These are phyloP conservation scores for Hydroisotoma schaefferi DNA, from an alignment of 2,888 invertebrate species.

Conservation along the genomic window DNA sequence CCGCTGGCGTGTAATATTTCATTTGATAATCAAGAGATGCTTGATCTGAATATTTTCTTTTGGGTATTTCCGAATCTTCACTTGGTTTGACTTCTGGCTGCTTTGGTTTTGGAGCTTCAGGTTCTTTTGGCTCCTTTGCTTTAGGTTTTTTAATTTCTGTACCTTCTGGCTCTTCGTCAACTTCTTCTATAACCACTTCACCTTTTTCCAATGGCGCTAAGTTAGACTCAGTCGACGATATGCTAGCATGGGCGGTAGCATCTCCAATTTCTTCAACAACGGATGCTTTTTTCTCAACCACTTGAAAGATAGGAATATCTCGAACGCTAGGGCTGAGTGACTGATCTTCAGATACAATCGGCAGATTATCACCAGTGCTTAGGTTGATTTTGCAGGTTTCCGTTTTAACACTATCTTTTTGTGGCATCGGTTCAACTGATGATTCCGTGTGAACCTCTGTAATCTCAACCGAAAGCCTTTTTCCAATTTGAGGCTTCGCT, in stretches of 20 bases:
- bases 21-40: background rate
- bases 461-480: conserved; percentile 1
- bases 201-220: conserved; percentile 2
- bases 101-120: no score
- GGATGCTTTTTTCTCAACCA: background rate
- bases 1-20: conserved; percentile 27
- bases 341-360: background rate
- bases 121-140: no score
- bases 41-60: conserved; percentile 1
- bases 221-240: background rate
- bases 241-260: background rate
- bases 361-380: background rate
- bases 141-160: no score
- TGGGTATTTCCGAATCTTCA: background rate
- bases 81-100: background rate
- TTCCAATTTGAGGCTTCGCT: background rate
- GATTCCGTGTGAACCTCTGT: background rate
- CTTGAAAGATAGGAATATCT: conserved; percentile 8
- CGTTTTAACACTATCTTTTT: background rate
- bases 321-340: conserved; percentile 7
- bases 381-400: conserved; percentile 1
- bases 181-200: conserved; percentile 11
- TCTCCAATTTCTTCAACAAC: conserved; percentile 1
- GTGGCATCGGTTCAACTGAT: background rate
- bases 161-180: conserved; percentile 7